Base-by-base conservation (phyloP, 1,140 invertebrate species). In the Lanistes nyassanus region DNA sequence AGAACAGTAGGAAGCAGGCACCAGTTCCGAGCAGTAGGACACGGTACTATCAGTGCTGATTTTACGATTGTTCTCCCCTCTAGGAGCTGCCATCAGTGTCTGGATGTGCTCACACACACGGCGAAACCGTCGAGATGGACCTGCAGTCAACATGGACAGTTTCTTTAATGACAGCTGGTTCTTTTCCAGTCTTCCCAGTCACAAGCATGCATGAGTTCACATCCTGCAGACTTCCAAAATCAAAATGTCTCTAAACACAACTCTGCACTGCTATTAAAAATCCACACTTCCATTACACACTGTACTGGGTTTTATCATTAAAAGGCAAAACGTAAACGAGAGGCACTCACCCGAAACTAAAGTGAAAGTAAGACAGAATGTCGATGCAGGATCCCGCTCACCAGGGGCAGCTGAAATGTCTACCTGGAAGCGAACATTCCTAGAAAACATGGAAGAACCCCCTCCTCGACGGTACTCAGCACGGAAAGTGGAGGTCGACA, bases 71-170 rank as follows among this genome's bases (percentile, higher is more conserved):
- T 84, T 85, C 68, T 87, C 85, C 42, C 84, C 85, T 53, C 86
- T 79, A 51, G 85, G 83, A 16, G 83, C 80, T 56, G 86, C 78
- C 82, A 87, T 85, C 36, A 89, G 76, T 13, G 84, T 79, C 88
- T 98, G 97, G 76, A 98, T 96, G 87, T 98, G 96, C 89, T 99
- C 97, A 90, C 97, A 98, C 70, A 99, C 96, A 82, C 97, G 92
- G 76, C 97, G 92, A 89, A 98, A 99, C 79, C 97, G 92, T 78
- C 97, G 92, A 77, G 98, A 96, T 86, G 98, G 98, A 69, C 97
- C 97, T 97, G 87, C 37, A 86, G 56, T 47, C 42, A 47, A 47
- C 9, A 42, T 6, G 13, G 39, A 42, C 9, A 47, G 42, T 47
- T 9, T 0, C 9, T 47, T 47, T 16, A 1, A 6, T 47, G 0